Evolutionary conservation across 1,140 invertebrate genomes (phyloP).

Genomic region (Drosophila rufa): DNA sequence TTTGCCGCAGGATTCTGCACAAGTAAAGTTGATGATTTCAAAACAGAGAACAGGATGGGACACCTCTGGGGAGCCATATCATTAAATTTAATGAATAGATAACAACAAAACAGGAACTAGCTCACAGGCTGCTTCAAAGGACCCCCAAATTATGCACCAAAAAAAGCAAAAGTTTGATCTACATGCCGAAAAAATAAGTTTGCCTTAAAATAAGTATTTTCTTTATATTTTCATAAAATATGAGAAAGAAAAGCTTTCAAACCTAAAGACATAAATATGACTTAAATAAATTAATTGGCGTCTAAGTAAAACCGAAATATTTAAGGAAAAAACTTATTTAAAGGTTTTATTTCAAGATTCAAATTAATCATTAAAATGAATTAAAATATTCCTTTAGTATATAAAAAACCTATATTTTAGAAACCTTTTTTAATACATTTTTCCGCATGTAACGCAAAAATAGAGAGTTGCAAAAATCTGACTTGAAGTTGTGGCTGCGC

Average conservation of each 20-base stretch:
- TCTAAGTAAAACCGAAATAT: too few species aligned
- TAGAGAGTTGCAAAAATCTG: constrained; percentile 12
- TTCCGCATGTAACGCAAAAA: background rate
- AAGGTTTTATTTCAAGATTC: too few species aligned
- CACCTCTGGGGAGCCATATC: constrained; percentile 44
- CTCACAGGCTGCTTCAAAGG: background rate
- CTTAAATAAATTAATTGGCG: too few species aligned
- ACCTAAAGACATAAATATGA: too few species aligned
- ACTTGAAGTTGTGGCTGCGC: constrained; percentile 22
- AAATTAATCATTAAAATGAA: too few species aligned
- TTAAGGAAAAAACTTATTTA: too few species aligned
- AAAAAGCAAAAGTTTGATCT: constrained; percentile 12
- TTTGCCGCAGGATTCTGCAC: constrained; percentile 25
- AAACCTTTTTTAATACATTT: background rate
- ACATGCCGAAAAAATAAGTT: background rate
- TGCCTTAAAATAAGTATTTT: too few species aligned
- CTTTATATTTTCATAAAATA: background rate
- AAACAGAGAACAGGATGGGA: constrained; percentile 36
- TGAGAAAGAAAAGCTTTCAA: background rate
- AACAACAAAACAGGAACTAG: constrained; percentile 38
- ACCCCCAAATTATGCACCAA: constrained; percentile 8
- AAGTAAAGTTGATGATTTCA: constrained; percentile 40
- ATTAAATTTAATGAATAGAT: constrained; percentile 77
- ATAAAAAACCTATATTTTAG: too few species aligned
- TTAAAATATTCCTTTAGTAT: too few species aligned